Conservation (phyloP, 2,888 invertebrate species). For the Himalopsyche kuldschensis region DNA sequence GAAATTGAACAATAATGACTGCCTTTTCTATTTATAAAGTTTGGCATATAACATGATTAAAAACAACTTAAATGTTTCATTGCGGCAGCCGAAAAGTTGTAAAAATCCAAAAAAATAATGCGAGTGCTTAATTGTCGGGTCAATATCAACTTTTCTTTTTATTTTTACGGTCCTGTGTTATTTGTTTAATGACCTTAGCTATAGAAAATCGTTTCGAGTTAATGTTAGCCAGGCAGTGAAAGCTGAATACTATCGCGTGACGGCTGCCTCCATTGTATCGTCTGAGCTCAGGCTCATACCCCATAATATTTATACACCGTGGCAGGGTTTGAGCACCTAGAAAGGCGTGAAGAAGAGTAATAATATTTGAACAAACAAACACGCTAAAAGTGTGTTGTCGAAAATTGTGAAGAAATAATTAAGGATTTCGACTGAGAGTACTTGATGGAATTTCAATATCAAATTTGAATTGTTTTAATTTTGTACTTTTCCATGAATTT, state of each 20-base stretch:
- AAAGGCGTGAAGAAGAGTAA: not conserved
- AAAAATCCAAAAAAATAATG: not conserved
- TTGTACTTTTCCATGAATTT: too few species aligned
- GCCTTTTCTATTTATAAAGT: not conserved
- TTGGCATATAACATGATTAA: not conserved
- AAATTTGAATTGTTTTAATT: too few species aligned
- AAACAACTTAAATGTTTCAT: not conserved
- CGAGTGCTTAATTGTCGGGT: not conserved
- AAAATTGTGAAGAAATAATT: too few species aligned
- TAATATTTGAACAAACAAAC: too few species aligned
- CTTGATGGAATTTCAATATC: too few species aligned
- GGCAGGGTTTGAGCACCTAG: not conserved
- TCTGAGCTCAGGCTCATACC: slow-evolving; percentile 4
- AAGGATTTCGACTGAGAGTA: too few species aligned
- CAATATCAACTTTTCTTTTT: slow-evolving; percentile 5
- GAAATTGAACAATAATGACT: not conserved
- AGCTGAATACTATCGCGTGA: slow-evolving; percentile 27
- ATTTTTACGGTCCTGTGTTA: slow-evolving; percentile 9
- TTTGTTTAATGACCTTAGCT: slow-evolving; percentile 28
- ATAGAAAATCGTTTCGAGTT: slow-evolving; percentile 12
- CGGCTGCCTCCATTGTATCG: not conserved
- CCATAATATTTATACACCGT: not conserved
- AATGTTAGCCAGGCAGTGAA: slow-evolving; percentile 11
- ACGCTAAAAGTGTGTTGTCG: too few species aligned
- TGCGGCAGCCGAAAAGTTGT: not conserved